A percentile compares a stretch with the other conserved stretches of the same genome.
phyloP scores from a whole-genome alignment of 2,888 invertebrate genomes.

The Machimus rusticus region DNA sequence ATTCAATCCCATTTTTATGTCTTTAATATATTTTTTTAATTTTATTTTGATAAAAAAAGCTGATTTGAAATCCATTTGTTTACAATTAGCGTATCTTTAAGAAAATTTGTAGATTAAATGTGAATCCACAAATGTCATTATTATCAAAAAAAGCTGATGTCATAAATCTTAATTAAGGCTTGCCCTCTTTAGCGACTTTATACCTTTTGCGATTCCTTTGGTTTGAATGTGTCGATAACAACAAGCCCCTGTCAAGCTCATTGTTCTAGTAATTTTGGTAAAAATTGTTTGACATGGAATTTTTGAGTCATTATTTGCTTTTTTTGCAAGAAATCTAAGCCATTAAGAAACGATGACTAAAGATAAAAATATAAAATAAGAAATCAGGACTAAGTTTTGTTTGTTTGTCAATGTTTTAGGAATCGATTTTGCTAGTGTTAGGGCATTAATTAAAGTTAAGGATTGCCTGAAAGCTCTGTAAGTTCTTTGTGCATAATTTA shows the following conservation, averaged over 20 bases:
- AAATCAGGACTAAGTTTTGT: too few relatives aligned
- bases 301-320: not conserved
- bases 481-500: not conserved
- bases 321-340: too few relatives aligned
- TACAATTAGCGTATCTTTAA: not conserved
- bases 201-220: not conserved
- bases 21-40: not conserved
- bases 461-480: not conserved
- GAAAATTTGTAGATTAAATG: not conserved
- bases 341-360: too few relatives aligned
- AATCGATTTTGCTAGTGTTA: not conserved
- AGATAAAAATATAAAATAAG: too few relatives aligned
- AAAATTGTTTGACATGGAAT: not conserved
- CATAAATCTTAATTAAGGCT: not conserved
- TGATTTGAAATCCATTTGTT: not conserved
- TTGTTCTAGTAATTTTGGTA: not conserved
- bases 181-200: not conserved
- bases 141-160: not conserved
- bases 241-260: not conserved
- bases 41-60: not conserved
- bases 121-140: not conserved
- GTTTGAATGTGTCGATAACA: not conserved
- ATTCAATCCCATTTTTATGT: too few relatives aligned
- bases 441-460: not conserved
- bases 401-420: not conserved